Evolutionary conservation across 2,888 invertebrate genomes (phyloP), one percentile per base, ranked within the genome.

Genomic region (Zhengitettix transpicula): DNA sequence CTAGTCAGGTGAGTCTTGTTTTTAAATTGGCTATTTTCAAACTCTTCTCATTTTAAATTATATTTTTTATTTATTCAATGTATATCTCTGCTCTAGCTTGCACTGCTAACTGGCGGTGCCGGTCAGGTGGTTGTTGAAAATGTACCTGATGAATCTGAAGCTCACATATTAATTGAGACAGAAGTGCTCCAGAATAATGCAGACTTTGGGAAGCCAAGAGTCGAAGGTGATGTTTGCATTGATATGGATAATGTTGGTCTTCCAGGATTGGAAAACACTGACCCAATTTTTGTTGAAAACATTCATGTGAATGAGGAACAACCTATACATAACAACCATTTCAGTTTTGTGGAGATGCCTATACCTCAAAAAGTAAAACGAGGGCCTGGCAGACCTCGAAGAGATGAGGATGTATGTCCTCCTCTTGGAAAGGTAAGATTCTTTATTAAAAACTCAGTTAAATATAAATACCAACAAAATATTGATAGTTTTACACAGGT

Each of bases 401-500:
- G 58, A 55, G 61, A 62, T 10, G 63, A 64, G 15, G 61, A 65
- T 47, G 58, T 65, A 10, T 62, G 63, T 10, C 65, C 65, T 40
- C 65, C 65, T n/a, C 58, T 64, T 42, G 65, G 64, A 14, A 65
- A 65, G 62, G 65, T 65, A 54, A 42, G 41, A 44, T 14, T 10
- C 10, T 57, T 28, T 57, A 15, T 52, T n/a, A 44, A 57, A n/a
- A 28, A 28, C 7, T 28, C 3, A 28, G 28, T 28, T 28, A 28
- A n/a, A 28, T 28, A 2, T 28, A 28, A 28, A 28, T 2, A 28
- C 28, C 7, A 28, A 28, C 28, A 28, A 28, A 28, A 28, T 5
- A 28, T 2, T 28, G 3, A 28, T 28, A 28, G 28, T 28, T 28
- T 28, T 28, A 28, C 28, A 28, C 28, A 28, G 2, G 2, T 28